phyloP scores from a whole-genome alignment of 2,797 vertebrate species.

The Coregonus sp. region DNA sequence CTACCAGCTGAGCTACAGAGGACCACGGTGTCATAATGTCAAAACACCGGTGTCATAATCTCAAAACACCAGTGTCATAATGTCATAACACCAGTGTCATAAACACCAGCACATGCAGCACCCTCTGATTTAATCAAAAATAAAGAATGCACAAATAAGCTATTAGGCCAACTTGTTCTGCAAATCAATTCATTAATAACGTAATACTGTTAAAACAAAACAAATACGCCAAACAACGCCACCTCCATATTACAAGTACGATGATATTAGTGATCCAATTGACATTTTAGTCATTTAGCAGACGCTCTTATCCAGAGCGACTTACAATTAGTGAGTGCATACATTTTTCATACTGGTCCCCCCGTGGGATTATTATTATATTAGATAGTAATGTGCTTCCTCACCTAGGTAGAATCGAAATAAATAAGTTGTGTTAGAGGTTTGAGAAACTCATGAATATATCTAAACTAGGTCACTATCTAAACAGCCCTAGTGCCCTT shows the following conservation, averaged over 20 bases:
- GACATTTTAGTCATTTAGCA: too few relatives aligned
- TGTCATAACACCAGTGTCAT: too few relatives aligned
- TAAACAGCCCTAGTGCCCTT: constrained; percentile 76
- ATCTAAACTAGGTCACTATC: constrained; percentile 78
- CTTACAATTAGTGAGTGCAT: too few relatives aligned
- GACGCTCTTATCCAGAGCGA: too few relatives aligned
- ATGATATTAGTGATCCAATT: neutral
- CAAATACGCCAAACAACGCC: constrained; percentile 16
- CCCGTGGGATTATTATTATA: neutral
- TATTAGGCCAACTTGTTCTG: neutral
- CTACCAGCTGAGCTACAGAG: too few relatives aligned
- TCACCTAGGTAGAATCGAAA: constrained; percentile 56
- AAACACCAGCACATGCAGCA: neutral
- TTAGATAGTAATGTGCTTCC: constrained; percentile 13
- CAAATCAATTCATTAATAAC: too few relatives aligned
- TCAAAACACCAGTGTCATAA: too few relatives aligned
- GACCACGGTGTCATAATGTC: too few relatives aligned
- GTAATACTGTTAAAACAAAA: neutral
- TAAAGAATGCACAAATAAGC: neutral
- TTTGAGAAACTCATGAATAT: constrained; percentile 67
- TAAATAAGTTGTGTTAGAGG: constrained; percentile 61
- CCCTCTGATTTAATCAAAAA: neutral
- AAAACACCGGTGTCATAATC: too few relatives aligned
- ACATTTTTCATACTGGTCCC: too few relatives aligned
- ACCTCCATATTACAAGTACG: neutral